A percentile compares a stretch with the other conserved stretches of the same genome.
These are phyloP conservation scores for Procavia capensis DNA, from an alignment of 2,113 vertebrate species.

Conservation along the genomic window DNA sequence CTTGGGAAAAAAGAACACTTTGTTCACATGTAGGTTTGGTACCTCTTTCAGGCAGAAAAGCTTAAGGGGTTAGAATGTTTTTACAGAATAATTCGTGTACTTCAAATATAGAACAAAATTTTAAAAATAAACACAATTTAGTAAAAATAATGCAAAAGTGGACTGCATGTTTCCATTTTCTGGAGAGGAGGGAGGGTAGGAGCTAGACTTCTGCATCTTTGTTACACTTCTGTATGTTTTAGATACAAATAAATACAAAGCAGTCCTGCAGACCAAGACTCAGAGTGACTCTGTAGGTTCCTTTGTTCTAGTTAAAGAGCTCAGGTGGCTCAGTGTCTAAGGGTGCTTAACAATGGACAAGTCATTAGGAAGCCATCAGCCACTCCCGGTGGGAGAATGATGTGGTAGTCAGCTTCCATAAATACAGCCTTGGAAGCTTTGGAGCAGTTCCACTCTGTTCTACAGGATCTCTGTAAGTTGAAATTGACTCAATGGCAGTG, in stretches of 20 bases:
- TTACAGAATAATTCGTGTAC: constrained; percentile 33
- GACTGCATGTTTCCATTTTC: constrained; percentile 17
- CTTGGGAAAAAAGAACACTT: constrained; percentile 52
- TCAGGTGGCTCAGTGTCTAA: background rate
- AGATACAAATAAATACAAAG: background rate
- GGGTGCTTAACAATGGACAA: background rate
- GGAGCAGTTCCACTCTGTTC: background rate
- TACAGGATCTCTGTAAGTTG: no score
- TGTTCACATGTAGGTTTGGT: background rate
- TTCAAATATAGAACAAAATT: constrained; percentile 2
- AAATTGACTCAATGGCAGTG: no score
- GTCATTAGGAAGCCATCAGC: background rate
- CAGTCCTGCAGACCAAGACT: no score
- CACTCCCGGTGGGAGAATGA: background rate
- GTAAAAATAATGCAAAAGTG: constrained; percentile 29
- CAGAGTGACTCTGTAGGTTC: background rate
- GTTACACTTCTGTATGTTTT: background rate
- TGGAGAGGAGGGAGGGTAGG: background rate
- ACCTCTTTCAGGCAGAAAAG: constrained; percentile 41
- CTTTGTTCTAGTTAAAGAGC: background rate
- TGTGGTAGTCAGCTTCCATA: background rate
- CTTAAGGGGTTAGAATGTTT: constrained; percentile 9
- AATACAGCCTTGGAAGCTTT: background rate
- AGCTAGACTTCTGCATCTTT: constrained; percentile 14
- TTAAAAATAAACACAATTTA: constrained; percentile 32